Evolutionary conservation across 2,113 vertebrate species (phyloP).

Genomic region (Cottus gobio): DNA sequence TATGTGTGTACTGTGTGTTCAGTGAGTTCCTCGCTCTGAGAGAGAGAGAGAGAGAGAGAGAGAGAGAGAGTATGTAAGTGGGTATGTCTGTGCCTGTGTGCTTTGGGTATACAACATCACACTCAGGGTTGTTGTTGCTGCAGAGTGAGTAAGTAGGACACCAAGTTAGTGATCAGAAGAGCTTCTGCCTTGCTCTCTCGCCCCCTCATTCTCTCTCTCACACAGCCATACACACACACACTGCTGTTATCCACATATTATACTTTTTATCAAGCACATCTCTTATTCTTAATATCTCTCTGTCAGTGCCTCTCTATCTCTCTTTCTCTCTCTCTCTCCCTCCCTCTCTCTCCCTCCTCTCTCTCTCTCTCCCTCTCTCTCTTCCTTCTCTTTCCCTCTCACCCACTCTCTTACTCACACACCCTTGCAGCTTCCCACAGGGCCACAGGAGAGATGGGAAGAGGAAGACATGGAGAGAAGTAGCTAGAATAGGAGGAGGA

Average conservation of each 20-base stretch:
- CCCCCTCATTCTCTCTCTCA: background rate
- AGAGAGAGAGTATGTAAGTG: constrained; percentile 16
- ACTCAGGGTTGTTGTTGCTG: constrained; percentile 67
- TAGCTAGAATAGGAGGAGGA: background rate
- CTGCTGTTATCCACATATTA: constrained; percentile 9
- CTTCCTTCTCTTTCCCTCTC: constrained; percentile 12
- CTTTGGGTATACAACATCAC: constrained; percentile 50
- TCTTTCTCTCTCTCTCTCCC: constrained; percentile 16
- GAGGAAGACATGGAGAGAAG: constrained; percentile 42
- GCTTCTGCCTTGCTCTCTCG: constrained; percentile 31
- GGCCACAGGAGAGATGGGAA: constrained; percentile 47
- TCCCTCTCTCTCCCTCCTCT: constrained; percentile 6
- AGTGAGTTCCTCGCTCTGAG: too few relatives aligned
- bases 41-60: background rate
- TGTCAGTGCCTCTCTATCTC: too few relatives aligned
- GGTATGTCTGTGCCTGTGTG: constrained; percentile 40
- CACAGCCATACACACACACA: background rate
- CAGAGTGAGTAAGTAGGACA: constrained; percentile 73
- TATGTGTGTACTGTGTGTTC: constrained; percentile 42
- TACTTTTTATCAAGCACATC: too few relatives aligned
- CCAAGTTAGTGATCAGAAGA: constrained; percentile 68
- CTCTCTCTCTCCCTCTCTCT: constrained; percentile 20
- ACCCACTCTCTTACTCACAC: background rate
- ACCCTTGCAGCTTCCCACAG: constrained; percentile 18
- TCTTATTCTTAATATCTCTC: too few relatives aligned